Percentiles rank a stretch among this genome's conserved stretches.
Evolutionary conservation across 2,888 invertebrate genomes (phyloP).

Genomic region (Anthophora plumipes): DNA sequence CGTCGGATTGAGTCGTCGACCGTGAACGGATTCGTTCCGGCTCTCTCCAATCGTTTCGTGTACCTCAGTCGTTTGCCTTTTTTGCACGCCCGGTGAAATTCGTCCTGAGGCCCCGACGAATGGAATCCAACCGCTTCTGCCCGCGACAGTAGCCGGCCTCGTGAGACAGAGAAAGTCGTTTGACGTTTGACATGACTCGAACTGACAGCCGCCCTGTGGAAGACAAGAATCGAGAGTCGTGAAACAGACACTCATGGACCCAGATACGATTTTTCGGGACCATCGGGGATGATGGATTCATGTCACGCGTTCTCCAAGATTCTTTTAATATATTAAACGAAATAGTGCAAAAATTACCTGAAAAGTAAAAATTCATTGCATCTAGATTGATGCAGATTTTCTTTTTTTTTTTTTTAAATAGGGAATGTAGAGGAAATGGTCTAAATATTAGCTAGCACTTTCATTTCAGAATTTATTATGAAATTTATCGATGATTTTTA

Average conservation of each 20-base stretch:
- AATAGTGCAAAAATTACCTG: no score
- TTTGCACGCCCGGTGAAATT: conserved; percentile 53
- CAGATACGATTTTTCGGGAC: conserved; percentile 55
- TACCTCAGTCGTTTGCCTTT: conserved; percentile 40
- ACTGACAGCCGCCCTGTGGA: conserved; percentile 76
- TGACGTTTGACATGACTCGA: conserved; percentile 74
- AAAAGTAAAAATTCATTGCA: no score
- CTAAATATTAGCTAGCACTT: no score
- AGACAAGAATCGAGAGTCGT: conserved; percentile 70
- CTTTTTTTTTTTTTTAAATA: no score
- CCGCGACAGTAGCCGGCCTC: conserved; percentile 28
- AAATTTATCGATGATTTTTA: no score
- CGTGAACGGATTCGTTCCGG: conserved; percentile 52
- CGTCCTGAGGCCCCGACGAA: conserved; percentile 38
- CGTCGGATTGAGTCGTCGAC: conserved; percentile 58
- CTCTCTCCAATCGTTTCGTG: conserved; percentile 15
- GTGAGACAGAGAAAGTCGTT: conserved; percentile 63
- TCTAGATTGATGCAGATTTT: no score
- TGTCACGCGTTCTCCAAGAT: conserved; percentile 41
- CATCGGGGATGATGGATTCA: conserved; percentile 62
- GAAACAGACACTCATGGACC: conserved; percentile 55
- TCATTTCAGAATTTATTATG: no score
- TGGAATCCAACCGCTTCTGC: conserved; percentile 47
- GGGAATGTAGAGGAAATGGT: no score
- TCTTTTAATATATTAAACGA: not conserved